Evolutionary conservation across 53 echinoderm and acorn worm genomes (phyloP).

Genomic region (Antedon mediterranea): DNA sequence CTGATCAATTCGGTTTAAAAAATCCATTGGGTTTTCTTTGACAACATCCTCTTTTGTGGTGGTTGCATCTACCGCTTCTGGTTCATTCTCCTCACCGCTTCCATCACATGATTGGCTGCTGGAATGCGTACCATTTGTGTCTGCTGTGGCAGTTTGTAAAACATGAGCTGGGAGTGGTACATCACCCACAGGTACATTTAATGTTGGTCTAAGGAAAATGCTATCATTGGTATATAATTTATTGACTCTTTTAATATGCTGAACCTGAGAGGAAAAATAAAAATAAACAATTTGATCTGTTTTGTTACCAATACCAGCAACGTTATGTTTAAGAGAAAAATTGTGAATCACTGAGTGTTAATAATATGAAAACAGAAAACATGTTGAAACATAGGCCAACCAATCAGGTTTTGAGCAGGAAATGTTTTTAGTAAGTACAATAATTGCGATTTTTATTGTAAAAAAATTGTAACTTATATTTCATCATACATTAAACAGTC

Average conservation of each 20-base stretch:
- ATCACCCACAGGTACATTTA: conserved; percentile 92
- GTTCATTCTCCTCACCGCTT: conserved; percentile 33
- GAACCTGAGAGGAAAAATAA: conserved; percentile 27
- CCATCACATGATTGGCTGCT: conserved; percentile 9
- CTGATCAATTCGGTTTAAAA: conserved; percentile 80
- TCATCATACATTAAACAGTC: no score
- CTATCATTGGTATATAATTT: conserved; percentile 91
- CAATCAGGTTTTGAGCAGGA: no score
- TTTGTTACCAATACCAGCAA: no score
- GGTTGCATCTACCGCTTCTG: background rate
- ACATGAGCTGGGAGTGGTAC: conserved; percentile 91
- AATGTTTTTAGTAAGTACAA: no score
- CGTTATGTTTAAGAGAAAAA: no score
- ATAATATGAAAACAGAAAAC: no score
- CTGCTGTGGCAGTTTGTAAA: conserved; percentile 65
- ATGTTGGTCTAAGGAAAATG: conserved; percentile 65
- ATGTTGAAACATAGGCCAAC: no score
- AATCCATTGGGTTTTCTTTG: conserved; percentile 67
- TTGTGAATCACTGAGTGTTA: no score
- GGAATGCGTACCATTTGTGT: conserved; percentile 48
- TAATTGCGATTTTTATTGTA: no score
- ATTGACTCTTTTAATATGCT: conserved; percentile 85
- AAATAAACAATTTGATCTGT: no score
- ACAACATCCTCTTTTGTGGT: conserved; percentile 15
- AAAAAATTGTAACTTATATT: no score